Evolutionary conservation across 2,113 vertebrate genomes (phyloP), one percentile per base, ranked within the genome.

Genomic region (Myanophis thanlyinensis): DNA sequence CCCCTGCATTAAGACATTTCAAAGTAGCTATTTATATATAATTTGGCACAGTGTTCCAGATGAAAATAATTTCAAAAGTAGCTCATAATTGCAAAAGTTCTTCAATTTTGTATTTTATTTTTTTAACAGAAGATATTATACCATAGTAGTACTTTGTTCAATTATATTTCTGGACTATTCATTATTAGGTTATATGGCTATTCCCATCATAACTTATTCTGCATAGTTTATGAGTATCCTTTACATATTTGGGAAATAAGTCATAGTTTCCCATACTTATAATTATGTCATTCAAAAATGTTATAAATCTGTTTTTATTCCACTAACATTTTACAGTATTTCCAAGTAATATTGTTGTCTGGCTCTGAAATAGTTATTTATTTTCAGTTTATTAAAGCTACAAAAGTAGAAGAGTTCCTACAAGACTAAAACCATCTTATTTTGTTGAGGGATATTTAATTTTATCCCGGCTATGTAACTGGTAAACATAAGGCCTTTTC

Each of bases 231-330:
- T 48, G 85, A 30, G 23, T 48, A 86, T 5, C 47, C 85, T 30
- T 49, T 95, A 59, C 96, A 95, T 92, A 95, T 95, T 97, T 98
- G 97, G 90, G 40, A 97, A 97, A 97, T 9, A 86, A 95, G 95
- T 97, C 97, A 96, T 94, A 93, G 95, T 97, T 97, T 97, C 95
- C 90, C 95, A 97, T 97, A 94, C 93, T 96, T 97, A 94, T 98
- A 98, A 97, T 91, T 96, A 94, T 92, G 96, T 98, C 95, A 97
- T 97, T 96, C 97, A 96, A 97, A 97, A 97, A 97, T 95, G 48
- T 88, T 93, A 94, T 84, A 94, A 96, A 96, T 97, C 96, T 96
- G 91, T 5, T 97, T 98, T 96, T 96, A 93, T 97, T 97, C 94
- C 89, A 92, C 97, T 97, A 95, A 95, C 95, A 96, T 92, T 97